phyloP scores from a whole-genome alignment of 1,140 invertebrate genomes.

The Scylla paramamosain region DNA sequence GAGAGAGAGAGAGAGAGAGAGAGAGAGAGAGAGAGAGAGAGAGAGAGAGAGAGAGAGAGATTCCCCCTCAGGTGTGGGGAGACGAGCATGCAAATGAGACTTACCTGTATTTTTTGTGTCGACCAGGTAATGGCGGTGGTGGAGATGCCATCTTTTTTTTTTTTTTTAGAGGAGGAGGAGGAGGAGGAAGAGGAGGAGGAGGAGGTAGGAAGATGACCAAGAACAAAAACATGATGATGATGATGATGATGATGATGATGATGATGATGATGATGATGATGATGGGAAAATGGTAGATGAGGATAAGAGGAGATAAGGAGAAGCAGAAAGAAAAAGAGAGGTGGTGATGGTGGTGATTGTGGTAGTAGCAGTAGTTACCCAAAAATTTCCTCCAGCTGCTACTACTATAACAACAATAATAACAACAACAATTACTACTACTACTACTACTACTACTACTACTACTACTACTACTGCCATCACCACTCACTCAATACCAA shows the following conservation, averaged over 20 bases:
- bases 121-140: background rate
- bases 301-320: too few relatives aligned
- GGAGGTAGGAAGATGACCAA: background rate
- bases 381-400: background rate
- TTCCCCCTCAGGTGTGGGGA: background rate
- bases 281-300: too few relatives aligned
- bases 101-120: background rate
- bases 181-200: constrained; percentile 9
- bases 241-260: too few relatives aligned
- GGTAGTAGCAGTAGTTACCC: too few relatives aligned
- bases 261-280: too few relatives aligned
- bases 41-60: background rate
- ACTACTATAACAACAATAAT: background rate
- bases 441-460: constrained; percentile 1
- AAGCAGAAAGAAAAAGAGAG: background rate
- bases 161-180: background rate
- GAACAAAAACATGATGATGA: too few relatives aligned
- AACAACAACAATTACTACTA: background rate
- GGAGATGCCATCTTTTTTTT: background rate
- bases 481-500: background rate
- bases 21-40: background rate
- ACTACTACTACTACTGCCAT: background rate
- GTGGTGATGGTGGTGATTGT: background rate
- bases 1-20: background rate
- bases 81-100: constrained; percentile 27